phyloP scores from a whole-genome alignment of 2,888 invertebrate species.

The Bembecia ichneumoniformis region DNA sequence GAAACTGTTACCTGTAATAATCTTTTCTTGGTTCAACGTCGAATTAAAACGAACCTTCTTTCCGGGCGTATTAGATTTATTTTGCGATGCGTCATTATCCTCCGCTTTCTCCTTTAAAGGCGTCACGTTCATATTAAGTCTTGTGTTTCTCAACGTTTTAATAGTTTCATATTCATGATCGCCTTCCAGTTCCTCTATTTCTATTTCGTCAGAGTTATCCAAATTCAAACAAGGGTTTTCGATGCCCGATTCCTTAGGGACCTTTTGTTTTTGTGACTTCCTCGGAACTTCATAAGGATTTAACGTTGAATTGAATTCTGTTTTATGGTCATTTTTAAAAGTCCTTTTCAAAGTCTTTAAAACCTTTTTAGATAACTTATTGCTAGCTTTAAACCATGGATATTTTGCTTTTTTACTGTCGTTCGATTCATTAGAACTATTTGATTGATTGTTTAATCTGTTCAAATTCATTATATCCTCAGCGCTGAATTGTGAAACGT shows the following conservation, averaged over 20 bases:
- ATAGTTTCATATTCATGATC: slow-evolving; percentile 60
- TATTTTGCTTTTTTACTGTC: slow-evolving; percentile 49
- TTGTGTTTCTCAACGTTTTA: slow-evolving; percentile 56
- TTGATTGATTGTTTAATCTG: slow-evolving; percentile 27
- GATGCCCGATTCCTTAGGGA: slow-evolving; percentile 47
- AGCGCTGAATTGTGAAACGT: slow-evolving; percentile 58
- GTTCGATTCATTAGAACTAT: slow-evolving; percentile 45
- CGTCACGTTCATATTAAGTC: slow-evolving; percentile 56
- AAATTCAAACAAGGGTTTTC: slow-evolving; percentile 58
- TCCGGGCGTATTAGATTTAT: slow-evolving; percentile 44
- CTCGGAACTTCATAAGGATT: slow-evolving; percentile 66
- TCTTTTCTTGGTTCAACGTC: slow-evolving; percentile 58
- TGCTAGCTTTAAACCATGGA: slow-evolving; percentile 47
- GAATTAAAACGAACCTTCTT: slow-evolving; percentile 66
- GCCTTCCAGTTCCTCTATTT: slow-evolving; percentile 49
- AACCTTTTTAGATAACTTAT: slow-evolving; percentile 56
- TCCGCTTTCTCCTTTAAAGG: slow-evolving; percentile 41
- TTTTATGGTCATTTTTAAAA: slow-evolving; percentile 50
- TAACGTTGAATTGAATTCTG: slow-evolving; percentile 32
- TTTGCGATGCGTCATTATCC: slow-evolving; percentile 42
- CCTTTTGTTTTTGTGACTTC: slow-evolving; percentile 37
- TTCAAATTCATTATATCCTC: slow-evolving; percentile 60
- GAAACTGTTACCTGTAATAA: slow-evolving; percentile 65
- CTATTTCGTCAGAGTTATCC: slow-evolving; percentile 62
- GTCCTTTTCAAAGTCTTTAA: slow-evolving; percentile 59